Conservation (phyloP, 2,113 vertebrate genomes). For the Todiramphus saurophagus region DNA sequence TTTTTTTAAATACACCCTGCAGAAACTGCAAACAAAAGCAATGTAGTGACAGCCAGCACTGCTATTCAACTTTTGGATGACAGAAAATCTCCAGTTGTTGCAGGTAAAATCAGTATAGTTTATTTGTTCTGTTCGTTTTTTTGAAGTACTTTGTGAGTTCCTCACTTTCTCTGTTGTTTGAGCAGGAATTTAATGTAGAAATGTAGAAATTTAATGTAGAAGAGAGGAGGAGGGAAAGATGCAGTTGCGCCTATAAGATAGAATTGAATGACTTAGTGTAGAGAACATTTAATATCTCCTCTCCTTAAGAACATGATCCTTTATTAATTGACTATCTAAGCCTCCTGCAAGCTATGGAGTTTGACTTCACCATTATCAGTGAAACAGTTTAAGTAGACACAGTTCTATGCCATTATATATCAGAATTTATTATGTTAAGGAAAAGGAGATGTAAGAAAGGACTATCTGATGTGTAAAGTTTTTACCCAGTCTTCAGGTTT, state of each 20-base stretch:
- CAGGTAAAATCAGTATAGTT: constrained; percentile 80
- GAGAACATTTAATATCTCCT: not conserved
- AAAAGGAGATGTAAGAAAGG: not conserved
- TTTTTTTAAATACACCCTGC: not conserved
- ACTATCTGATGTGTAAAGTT: not conserved
- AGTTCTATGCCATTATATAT: not conserved
- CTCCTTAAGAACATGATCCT: not conserved
- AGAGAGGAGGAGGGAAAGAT: not conserved
- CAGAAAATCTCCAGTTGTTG: constrained; percentile 95
- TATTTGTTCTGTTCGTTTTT: not conserved
- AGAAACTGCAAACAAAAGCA: constrained; percentile 92
- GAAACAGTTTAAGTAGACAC: not conserved
- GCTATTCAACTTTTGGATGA: constrained; percentile 95
- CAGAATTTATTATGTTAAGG: not conserved
- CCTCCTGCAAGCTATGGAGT: not conserved
- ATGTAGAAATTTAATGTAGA: not conserved
- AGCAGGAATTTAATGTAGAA: not conserved
- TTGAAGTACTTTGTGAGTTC: not conserved
- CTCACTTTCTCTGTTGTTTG: not conserved
- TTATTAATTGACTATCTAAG: not conserved
- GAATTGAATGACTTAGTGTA: not conserved
- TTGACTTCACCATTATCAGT: not conserved
- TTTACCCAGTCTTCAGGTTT: not conserved
- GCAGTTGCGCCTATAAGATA: not conserved
- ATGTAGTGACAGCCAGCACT: constrained; percentile 93